Base-by-base conservation (phyloP, 1,140 invertebrate genomes). In the Bombus haemorrhoidalis region DNA sequence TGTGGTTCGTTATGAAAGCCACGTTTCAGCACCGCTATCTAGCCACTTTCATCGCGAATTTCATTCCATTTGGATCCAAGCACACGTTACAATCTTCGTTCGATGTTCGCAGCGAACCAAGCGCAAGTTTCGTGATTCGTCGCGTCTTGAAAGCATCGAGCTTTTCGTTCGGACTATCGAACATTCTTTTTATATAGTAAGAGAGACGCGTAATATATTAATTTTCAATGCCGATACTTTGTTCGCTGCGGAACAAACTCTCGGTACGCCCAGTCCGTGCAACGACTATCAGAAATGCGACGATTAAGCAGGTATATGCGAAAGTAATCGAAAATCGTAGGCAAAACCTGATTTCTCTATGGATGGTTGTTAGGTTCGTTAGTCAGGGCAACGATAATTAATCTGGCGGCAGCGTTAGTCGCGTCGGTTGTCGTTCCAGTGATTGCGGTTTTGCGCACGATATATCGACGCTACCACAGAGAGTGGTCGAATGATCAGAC, bases 251-350 rank as follows among this genome's bases (percentile, higher is more conserved):
- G 81, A 47, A 77, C 69, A 72, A 47, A 53, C 74, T 73, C 77
- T 72, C 69, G 80, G 66, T 83, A 83, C 83, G 85, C 64, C 78
- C 84, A 83, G 81, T 86, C 84, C 78, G 85, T 89, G 88, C 85
- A 89, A 86, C 88, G 88, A 89, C 78, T 71, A 82, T 86, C 85
- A 82, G 85, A 62, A 75, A 89, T 86, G 86, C 87, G 64, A 86
- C 86, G 88, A 74, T 69, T 81, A 85, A 81, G 79, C 78, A 43
- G 78, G 79, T 72, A 64, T 78, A 78, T 85, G 84, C 78, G 79
- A 85, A 72, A 57, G 41, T 74, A 64, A 85, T 75, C 78, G 68
- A 43, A 68, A 34, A 84, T 85, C 83, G 88, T 71, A 69, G 53
- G 85, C 84, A 89, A 89, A 89, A 89, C 87, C 74, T 72, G 37